Conservation (phyloP, 2,888 invertebrate species). For the Eupithecia subfuscata region DNA sequence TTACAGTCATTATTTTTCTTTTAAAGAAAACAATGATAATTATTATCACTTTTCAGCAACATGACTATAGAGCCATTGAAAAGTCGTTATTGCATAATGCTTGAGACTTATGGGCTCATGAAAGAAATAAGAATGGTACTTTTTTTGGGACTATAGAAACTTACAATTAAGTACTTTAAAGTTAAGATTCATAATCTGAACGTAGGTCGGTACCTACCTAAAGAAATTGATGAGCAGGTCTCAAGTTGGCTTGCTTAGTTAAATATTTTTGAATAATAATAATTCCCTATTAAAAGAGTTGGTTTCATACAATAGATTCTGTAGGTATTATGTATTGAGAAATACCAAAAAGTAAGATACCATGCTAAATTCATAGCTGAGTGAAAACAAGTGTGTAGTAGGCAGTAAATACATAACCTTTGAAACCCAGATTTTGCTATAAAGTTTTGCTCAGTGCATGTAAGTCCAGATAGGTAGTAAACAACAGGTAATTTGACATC, state of each 20-base stretch:
- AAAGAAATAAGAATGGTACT: not conserved
- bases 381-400: not conserved
- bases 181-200: too few species aligned
- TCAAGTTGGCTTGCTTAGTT: not conserved
- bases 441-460: constrained; percentile 98
- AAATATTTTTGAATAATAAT: not conserved
- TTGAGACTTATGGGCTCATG: not conserved
- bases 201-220: not conserved
- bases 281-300: too few species aligned
- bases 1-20: not conserved
- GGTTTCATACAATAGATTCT: too few species aligned
- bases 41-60: not conserved
- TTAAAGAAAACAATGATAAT: not conserved
- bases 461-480: constrained; percentile 96
- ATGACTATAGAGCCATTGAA: not conserved
- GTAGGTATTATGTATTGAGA: too few species aligned
- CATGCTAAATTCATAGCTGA: not conserved
- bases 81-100: not conserved
- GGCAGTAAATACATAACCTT: constrained; percentile 64
- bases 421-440: constrained; percentile 98
- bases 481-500: constrained; percentile 90
- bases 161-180: not conserved
- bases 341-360: too few species aligned
- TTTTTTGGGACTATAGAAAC: not conserved
- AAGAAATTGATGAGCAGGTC: not conserved